phyloP scores from a whole-genome alignment of 2,888 invertebrate species.

The Parnassius apollo region DNA sequence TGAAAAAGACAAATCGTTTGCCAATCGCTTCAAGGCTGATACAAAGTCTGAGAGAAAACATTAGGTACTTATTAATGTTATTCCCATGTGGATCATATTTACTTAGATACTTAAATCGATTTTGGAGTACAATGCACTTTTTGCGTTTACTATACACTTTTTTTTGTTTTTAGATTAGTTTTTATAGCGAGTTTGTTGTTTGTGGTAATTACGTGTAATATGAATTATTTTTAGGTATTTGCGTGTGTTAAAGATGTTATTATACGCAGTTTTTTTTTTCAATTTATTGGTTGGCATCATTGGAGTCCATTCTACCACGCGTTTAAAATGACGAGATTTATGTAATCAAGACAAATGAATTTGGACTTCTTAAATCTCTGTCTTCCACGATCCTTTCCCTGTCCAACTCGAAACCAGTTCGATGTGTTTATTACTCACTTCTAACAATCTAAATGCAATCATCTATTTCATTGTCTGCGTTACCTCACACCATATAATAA shows the following conservation, averaged over 20 bases:
- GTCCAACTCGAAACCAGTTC: slow-evolving; percentile 26
- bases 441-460: slow-evolving; percentile 45
- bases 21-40: slow-evolving; percentile 64
- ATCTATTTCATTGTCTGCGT: slow-evolving; percentile 49
- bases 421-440: slow-evolving; percentile 30
- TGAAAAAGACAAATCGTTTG: slow-evolving; percentile 60
- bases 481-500: slow-evolving; percentile 68
- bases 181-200: slow-evolving; percentile 44
- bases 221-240: slow-evolving; percentile 33
- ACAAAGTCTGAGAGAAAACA: slow-evolving; percentile 53
- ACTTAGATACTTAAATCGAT: slow-evolving; percentile 50
- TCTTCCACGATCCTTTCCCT: slow-evolving; percentile 18
- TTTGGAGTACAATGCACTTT: slow-evolving; percentile 66
- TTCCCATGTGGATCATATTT: slow-evolving; percentile 31
- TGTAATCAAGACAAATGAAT: slow-evolving; percentile 2
- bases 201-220: slow-evolving; percentile 53
- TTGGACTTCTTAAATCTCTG: slow-evolving; percentile 2
- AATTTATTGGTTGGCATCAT: not conserved
- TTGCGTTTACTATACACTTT: slow-evolving; percentile 50
- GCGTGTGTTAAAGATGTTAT: slow-evolving; percentile 18
- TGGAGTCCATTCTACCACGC: not conserved
- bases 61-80: slow-evolving; percentile 38
- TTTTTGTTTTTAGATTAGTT: slow-evolving; percentile 44
- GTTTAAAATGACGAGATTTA: slow-evolving; percentile 1
- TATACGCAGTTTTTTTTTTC: not conserved